Evolutionary conservation across 2,113 vertebrate species (phyloP), one percentile per base, ranked within the genome.

Genomic region (Sinosuthora webbiana): DNA sequence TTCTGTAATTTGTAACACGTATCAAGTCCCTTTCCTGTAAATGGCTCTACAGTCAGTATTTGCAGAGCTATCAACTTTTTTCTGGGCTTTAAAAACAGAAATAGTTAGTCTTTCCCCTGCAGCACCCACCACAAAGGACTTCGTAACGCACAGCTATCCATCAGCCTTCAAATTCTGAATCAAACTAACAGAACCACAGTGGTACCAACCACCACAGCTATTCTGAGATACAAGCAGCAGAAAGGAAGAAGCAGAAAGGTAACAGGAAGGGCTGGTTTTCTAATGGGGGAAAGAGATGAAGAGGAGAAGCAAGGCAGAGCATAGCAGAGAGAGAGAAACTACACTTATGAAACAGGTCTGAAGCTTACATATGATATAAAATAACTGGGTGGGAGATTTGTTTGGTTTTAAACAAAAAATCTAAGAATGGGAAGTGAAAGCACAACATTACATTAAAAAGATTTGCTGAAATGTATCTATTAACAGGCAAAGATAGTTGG

Each of bases 131-230:
- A 74, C 0, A 5, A 55, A 86, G 19, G 9, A 33, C 37, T 88
- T 69, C 4, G 30, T 19, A 49, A 44, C 1, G 5, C 25, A 67
- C 37, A 0, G 0, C 12, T 31, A 59, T 15, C 13, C 18, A 63
- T 8, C 10, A 89, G 35, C 55, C 35, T 50, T 70, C 22, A 62
- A 78, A 74, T 81, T 76, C 60, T 81, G 13, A 13, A n/a, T 49
- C 44, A 35, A 57, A 13, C 33, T 45, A 59, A 11, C 35, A 52
- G 35, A 47, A 79, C 12, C 35, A 56, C 33, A 42, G 15, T 0
- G 1, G 13, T 16, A 68, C 30, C 0, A 6, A 65, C 20, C 15
- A 53, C 35, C 49, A 37, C 12, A 65, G 56, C 53, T 83, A 27
- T 44, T 77, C 3, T 52, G 30, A 91, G 41, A 85, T 1, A 55